Conservation (phyloP, 2,797 vertebrate genomes). For the Discoglossus pictus region DNA sequence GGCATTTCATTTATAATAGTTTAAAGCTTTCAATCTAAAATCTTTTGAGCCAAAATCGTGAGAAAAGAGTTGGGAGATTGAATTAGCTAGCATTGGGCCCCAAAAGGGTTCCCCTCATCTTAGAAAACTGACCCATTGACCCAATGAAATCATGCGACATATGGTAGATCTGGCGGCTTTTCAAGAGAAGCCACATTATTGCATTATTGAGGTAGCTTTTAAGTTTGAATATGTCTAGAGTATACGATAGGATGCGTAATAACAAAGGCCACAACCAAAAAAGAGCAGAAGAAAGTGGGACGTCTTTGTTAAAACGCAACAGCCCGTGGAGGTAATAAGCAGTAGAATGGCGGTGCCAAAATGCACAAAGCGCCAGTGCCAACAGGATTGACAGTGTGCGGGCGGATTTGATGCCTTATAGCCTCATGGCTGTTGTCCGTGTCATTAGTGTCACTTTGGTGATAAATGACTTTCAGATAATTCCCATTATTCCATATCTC, state of each 20-base stretch:
- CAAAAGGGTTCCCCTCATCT: conserved; percentile 53
- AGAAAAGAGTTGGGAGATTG: conserved; percentile 29
- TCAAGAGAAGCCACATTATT: conserved; percentile 31
- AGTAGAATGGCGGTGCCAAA: conserved; percentile 62
- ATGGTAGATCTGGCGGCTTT: conserved; percentile 73
- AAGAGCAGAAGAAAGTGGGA: conserved; percentile 45
- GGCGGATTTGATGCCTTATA: conserved; percentile 73
- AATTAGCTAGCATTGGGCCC: conserved; percentile 4
- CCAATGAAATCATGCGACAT: conserved; percentile 82
- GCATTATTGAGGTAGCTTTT: conserved; percentile 65
- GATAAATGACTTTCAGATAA: conserved; percentile 94
- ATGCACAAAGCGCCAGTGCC: conserved; percentile 78
- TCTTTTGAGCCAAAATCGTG: conserved; percentile 33
- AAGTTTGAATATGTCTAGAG: conserved; percentile 73
- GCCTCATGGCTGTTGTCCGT: conserved; percentile 78
- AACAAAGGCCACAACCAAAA: conserved; percentile 80
- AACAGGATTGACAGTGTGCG: conserved; percentile 75
- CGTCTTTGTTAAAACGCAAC: conserved; percentile 58
- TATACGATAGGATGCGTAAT: conserved; percentile 78
- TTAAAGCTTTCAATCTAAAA: conserved; percentile 16
- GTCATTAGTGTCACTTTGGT: conserved; percentile 91
- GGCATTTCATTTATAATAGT: neutral
- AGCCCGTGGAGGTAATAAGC: conserved; percentile 65
- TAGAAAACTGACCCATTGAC: conserved; percentile 51
- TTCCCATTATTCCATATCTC: conserved; percentile 87